Conservation (phyloP, 2,113 vertebrate species). For the Corydoras maculifer region DNA sequence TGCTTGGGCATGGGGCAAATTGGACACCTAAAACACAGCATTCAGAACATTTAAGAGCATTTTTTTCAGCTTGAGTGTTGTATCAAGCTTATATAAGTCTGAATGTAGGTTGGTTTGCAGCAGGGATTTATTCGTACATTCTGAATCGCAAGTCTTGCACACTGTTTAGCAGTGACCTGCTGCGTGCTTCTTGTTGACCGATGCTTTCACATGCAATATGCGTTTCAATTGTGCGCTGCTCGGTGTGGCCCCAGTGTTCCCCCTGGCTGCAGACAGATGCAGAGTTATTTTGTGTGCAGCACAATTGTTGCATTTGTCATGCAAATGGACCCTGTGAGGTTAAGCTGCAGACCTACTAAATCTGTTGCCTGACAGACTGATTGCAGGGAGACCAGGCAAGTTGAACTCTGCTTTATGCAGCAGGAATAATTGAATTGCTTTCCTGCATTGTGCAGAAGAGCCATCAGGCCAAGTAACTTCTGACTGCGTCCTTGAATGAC, state of each 20-base stretch:
- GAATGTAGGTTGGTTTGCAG: neutral
- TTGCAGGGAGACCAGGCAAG: slow-evolving; percentile 35
- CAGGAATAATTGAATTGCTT: slow-evolving; percentile 48
- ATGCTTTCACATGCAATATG: slow-evolving; percentile 13
- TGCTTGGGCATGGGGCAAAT: neutral
- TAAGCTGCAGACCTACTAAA: slow-evolving; percentile 43
- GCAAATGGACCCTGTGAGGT: slow-evolving; percentile 20
- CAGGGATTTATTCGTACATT: neutral
- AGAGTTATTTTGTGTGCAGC: slow-evolving; percentile 9
- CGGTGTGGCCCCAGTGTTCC: neutral
- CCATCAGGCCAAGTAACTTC: slow-evolving; percentile 17
- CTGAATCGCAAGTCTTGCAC: neutral
- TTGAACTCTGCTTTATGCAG: slow-evolving; percentile 36
- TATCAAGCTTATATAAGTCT: too few species aligned
- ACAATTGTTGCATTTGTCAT: slow-evolving; percentile 22
- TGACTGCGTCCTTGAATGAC: neutral
- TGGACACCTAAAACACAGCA: neutral
- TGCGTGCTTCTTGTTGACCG: neutral
- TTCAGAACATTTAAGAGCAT: neutral
- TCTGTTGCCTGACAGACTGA: slow-evolving; percentile 36
- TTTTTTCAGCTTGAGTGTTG: neutral
- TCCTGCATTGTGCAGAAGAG: slow-evolving; percentile 40
- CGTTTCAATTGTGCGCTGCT: slow-evolving; percentile 6
- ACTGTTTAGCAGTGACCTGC: neutral
- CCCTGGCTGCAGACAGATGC: slow-evolving; percentile 25